Conservation (phyloP, 2,888 invertebrate species). For the Mythimna vitellina region DNA sequence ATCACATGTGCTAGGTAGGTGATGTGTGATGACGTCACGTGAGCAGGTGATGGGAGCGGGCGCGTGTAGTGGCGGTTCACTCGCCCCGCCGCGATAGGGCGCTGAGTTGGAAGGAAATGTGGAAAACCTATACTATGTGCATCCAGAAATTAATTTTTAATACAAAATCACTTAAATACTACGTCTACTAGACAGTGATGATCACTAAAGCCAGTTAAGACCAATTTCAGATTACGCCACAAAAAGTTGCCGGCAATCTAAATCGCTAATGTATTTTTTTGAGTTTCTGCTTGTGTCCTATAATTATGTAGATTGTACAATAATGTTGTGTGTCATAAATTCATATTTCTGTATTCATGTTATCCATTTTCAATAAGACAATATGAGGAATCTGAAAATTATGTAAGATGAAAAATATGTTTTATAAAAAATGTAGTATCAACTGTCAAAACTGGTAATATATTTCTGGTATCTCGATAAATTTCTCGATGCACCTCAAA, state of each 20-base stretch:
- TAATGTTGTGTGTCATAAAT: constrained; percentile 9
- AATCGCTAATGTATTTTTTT: neutral
- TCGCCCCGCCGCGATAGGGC: constrained; percentile 66
- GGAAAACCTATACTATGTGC: constrained; percentile 65
- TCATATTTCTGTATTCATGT: constrained; percentile 3
- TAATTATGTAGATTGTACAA: neutral
- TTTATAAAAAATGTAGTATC: too few relatives aligned
- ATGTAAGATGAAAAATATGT: neutral
- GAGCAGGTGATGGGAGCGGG: constrained; percentile 75
- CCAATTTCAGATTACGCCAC: neutral
- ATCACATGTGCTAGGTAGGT: constrained; percentile 74
- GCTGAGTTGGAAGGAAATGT: constrained; percentile 60
- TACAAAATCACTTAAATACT: neutral
- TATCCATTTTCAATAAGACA: neutral
- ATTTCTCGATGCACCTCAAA: constrained; percentile 63
- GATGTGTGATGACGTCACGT: constrained; percentile 68
- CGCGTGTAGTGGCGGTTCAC: constrained; percentile 76
- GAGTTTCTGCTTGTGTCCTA: neutral
- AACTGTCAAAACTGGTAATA: neutral
- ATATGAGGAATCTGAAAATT: neutral
- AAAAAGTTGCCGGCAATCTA: neutral
- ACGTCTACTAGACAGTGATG: neutral
- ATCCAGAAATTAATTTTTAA: constrained; percentile 71
- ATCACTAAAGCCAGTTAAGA: neutral
- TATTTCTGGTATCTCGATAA: constrained; percentile 11